A percentile compares a stretch with the other conserved stretches of the same genome.
Conservation (phyloP, 30 jellyfish, hydroid and myxozoan genomes). For the Sanderia malayensis region DNA sequence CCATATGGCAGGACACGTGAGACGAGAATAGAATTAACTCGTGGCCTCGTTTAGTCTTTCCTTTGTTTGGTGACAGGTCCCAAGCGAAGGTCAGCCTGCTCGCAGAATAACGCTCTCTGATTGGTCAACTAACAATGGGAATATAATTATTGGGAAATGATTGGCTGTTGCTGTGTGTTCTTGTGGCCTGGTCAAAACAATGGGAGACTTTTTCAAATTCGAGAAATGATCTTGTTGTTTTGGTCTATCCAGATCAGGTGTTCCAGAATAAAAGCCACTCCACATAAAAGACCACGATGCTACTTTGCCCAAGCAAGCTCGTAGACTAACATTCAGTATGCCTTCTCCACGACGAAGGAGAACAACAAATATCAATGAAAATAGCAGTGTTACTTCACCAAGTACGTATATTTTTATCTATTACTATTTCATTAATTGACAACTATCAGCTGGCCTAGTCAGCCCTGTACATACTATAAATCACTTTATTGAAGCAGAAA, state of each 20-base stretch:
- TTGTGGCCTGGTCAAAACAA: slow-evolving; percentile 69
- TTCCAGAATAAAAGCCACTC: slow-evolving; percentile 47
- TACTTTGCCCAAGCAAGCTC: slow-evolving; percentile 33
- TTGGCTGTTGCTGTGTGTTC: slow-evolving; percentile 59
- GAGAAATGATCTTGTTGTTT: slow-evolving; percentile 77
- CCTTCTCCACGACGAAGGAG: slow-evolving; percentile 55
- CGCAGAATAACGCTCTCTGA: slow-evolving; percentile 14
- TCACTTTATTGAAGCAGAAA: too few species aligned
- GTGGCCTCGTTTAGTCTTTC: slow-evolving; percentile 32
- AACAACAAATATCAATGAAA: slow-evolving; percentile 23
- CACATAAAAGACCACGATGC: slow-evolving; percentile 69
- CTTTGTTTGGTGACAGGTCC: slow-evolving; percentile 58
- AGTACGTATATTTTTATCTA: slow-evolving; percentile 29
- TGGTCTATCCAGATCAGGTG: slow-evolving; percentile 68
- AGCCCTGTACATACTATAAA: too few species aligned
- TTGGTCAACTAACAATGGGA: slow-evolving; percentile 15
- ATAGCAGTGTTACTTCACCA: slow-evolving; percentile 31
- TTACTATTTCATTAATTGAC: too few species aligned
- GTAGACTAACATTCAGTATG: slow-evolving; percentile 11
- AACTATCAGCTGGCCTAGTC: too few species aligned
- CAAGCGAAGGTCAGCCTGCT: slow-evolving; percentile 58
- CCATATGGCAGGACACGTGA: slow-evolving; percentile 60
- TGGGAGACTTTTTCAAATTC: slow-evolving; percentile 66
- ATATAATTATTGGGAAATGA: neutral
- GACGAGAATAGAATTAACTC: slow-evolving; percentile 48